phyloP scores from a whole-genome alignment of 1,140 invertebrate species.

The Ceratosolen solmsi region DNA sequence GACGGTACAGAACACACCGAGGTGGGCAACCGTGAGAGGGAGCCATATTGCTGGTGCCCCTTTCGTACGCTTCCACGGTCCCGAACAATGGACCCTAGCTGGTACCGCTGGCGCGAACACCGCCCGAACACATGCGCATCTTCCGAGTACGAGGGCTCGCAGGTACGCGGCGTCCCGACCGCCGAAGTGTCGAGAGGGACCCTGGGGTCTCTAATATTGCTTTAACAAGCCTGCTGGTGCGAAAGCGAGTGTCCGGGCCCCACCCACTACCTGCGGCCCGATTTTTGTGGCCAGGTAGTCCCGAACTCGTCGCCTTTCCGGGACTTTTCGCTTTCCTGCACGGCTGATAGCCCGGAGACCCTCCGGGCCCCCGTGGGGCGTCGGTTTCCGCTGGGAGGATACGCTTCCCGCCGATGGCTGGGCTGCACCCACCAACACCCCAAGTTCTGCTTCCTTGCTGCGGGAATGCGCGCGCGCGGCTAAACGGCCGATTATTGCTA shows the following conservation, averaged over 20 bases:
- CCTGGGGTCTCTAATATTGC: constrained; percentile 58
- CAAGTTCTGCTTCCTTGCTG: not conserved
- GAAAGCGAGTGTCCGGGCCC: not conserved
- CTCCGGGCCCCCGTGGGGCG: not conserved
- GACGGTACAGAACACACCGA: not conserved
- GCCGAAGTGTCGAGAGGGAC: constrained; percentile 57
- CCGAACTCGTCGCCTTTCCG: not conserved
- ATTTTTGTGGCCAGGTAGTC: constrained; percentile 29
- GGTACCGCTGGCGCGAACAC: constrained; percentile 48
- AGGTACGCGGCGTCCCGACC: not conserved
- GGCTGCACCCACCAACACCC: not conserved
- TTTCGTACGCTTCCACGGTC: not conserved
- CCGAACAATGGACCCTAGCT: constrained; percentile 48
- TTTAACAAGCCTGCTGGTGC: constrained; percentile 59
- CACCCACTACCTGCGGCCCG: constrained; percentile 31
- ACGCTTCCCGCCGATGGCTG: not conserved
- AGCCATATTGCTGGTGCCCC: not conserved
- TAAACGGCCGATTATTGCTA: not conserved
- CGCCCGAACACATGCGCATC: not conserved
- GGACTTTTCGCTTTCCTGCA: constrained; percentile 2
- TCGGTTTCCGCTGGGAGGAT: not conserved
- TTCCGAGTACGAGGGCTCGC: constrained; percentile 44
- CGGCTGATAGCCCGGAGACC: not conserved
- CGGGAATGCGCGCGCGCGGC: not conserved
- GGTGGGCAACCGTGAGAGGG: not conserved